Conservation (phyloP, 2,797 vertebrate genomes). For the Smutsia gigantea region DNA sequence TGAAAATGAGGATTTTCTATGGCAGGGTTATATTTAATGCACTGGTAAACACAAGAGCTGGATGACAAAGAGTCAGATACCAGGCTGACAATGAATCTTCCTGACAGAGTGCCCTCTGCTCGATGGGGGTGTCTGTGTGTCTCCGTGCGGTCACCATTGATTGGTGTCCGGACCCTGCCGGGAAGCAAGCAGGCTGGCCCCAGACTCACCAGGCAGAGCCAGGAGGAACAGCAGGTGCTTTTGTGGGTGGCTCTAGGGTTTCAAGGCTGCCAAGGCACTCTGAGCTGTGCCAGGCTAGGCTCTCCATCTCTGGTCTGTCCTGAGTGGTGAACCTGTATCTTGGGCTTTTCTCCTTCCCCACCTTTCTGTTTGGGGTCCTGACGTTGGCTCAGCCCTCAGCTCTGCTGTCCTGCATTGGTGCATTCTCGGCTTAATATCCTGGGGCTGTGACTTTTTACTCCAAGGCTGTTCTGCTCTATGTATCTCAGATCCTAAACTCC, state of each 20-base stretch:
- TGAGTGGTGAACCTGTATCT: not conserved
- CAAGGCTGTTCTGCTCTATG: not conserved
- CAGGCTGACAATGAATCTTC: constrained; percentile 15
- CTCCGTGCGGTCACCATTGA: not conserved
- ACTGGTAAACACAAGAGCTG: constrained; percentile 71
- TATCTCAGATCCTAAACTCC: not conserved
- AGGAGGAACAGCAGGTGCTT: constrained; percentile 16
- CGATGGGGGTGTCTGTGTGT: not conserved
- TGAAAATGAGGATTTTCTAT: constrained; percentile 76
- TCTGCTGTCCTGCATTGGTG: not conserved
- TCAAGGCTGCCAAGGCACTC: not conserved
- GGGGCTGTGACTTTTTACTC: not conserved
- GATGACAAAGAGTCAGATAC: constrained; percentile 56
- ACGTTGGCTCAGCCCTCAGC: not conserved
- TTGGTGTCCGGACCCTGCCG: constrained; percentile 50
- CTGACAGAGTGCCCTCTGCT: constrained; percentile 23
- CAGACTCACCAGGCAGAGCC: not conserved
- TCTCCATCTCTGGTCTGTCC: not conserved
- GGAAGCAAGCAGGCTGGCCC: not conserved
- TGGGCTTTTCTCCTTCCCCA: not conserved
- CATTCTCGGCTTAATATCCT: not conserved
- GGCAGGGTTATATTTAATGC: constrained; percentile 71
- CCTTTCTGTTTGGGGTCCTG: not conserved
- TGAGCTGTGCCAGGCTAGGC: not conserved
- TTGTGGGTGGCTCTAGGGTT: not conserved